Percentiles rank a stretch among this genome's conserved stretches.
phyloP scores from a whole-genome alignment of 1,140 invertebrate genomes.

The Zophobas atratus region DNA sequence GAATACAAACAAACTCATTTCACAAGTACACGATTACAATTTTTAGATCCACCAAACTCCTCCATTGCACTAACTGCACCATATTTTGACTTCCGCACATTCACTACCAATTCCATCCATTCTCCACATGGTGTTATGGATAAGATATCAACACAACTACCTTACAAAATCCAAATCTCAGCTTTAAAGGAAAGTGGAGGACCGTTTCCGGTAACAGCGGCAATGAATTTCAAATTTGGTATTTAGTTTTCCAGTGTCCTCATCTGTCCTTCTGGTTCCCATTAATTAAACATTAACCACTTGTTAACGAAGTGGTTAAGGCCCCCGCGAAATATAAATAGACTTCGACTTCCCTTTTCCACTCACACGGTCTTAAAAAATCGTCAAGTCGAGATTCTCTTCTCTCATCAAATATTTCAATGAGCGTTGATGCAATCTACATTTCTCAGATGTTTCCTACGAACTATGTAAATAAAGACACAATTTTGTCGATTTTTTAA shows the following conservation, averaged over 20 bases:
- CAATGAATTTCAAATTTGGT: conserved; percentile 20
- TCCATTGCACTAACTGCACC: too few species aligned
- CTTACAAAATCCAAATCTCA: not conserved
- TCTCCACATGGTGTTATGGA: not conserved
- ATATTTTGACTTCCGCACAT: too few species aligned
- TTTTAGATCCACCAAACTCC: not conserved
- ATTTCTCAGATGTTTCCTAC: too few species aligned
- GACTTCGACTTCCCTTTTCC: too few species aligned
- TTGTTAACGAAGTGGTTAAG: conserved; percentile 10
- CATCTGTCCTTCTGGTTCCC: not conserved
- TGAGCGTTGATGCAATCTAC: too few species aligned
- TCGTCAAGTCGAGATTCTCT: too few species aligned
- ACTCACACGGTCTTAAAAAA: too few species aligned
- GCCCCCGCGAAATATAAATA: not conserved
- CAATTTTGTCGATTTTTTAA: not conserved
- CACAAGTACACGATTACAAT: too few species aligned
- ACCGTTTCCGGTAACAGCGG: conserved; percentile 13
- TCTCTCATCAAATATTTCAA: too few species aligned
- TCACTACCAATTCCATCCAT: conserved; percentile 6
- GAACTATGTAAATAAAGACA: too few species aligned
- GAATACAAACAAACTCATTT: too few species aligned
- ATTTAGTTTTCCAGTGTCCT: conserved; percentile 18
- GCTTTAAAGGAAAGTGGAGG: conserved; percentile 1
- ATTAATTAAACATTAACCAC: conserved; percentile 27
- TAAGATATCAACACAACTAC: not conserved